phyloP scores from a whole-genome alignment of 2,888 invertebrate species.

The Clepsis dumicolana region DNA sequence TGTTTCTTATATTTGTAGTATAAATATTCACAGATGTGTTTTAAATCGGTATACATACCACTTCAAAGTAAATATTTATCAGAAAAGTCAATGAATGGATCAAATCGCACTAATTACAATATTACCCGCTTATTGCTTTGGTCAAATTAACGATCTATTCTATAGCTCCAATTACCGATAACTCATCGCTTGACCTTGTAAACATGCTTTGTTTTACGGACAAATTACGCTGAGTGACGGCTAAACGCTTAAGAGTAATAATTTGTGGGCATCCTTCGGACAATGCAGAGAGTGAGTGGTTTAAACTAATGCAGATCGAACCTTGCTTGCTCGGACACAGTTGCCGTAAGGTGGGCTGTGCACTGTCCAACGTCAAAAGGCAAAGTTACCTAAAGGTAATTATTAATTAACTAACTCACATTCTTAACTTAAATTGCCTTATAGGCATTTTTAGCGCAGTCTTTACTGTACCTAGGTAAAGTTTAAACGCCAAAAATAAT shows the following conservation, averaged over 20 bases:
- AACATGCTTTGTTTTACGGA: slow-evolving; percentile 39
- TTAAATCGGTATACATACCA: too few species aligned
- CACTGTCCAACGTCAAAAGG: not conserved
- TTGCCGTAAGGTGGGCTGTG: slow-evolving; percentile 33
- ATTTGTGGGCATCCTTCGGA: slow-evolving; percentile 50
- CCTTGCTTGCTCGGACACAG: slow-evolving; percentile 64
- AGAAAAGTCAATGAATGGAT: not conserved
- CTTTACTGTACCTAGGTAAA: too few species aligned
- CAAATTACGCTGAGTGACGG: slow-evolving; percentile 41
- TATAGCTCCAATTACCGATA: slow-evolving; percentile 29
- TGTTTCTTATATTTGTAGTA: too few species aligned
- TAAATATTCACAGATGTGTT: too few species aligned
- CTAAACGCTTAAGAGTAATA: slow-evolving; percentile 37
- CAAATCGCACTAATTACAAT: slow-evolving; percentile 7
- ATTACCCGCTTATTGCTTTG: not conserved
- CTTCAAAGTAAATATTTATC: not conserved
- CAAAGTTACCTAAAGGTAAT: too few species aligned
- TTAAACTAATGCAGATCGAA: slow-evolving; percentile 49
- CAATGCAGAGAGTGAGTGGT: slow-evolving; percentile 60
- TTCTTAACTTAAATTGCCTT: too few species aligned
- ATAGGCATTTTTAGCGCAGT: too few species aligned
- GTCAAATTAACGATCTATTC: slow-evolving; percentile 9
- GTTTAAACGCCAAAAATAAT: too few species aligned
- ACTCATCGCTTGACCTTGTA: slow-evolving; percentile 33
- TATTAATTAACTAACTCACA: too few species aligned